Conservation (phyloP, 2,888 invertebrate species). For the Heliconius ismenius region DNA sequence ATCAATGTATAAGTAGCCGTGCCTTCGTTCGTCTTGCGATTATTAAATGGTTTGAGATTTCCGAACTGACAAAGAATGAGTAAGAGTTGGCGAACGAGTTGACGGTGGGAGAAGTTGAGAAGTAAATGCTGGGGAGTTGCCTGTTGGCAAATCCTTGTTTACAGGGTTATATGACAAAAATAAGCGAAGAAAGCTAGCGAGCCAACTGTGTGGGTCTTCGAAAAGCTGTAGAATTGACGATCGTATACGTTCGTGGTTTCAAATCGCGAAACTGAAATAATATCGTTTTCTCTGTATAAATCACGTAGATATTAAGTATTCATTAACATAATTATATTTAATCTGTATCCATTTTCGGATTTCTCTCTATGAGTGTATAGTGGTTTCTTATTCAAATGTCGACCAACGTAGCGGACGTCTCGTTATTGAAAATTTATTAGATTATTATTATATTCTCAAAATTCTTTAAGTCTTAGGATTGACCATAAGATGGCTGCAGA, state of each 20-base stretch:
- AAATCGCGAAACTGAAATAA: conserved; percentile 73
- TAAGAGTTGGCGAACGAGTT: conserved; percentile 48
- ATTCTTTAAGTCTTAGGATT: conserved; percentile 65
- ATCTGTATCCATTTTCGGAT: conserved; percentile 81
- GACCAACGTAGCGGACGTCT: conserved; percentile 81
- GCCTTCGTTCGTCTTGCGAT: conserved; percentile 79
- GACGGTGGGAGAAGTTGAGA: conserved; percentile 26
- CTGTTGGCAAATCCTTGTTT: conserved; percentile 59
- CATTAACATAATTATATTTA: conserved; percentile 80
- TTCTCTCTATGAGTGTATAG: conserved; percentile 82
- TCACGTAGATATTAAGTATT: conserved; percentile 76
- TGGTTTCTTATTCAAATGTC: conserved; percentile 80
- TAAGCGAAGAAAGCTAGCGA: conserved; percentile 59
- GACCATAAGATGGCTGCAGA: conserved; percentile 81
- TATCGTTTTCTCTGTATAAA: conserved; percentile 77
- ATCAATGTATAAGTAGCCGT: conserved; percentile 78
- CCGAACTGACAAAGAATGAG: conserved; percentile 49
- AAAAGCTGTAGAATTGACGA: conserved; percentile 65
- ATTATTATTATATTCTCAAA: conserved; percentile 77
- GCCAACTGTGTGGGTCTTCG: conserved; percentile 72
- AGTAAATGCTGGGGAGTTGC: conserved; percentile 46
- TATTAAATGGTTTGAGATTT: conserved; percentile 49
- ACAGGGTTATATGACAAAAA: conserved; percentile 66
- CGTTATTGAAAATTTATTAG: conserved; percentile 81
- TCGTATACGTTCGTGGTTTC: conserved; percentile 81